Percentiles rank a stretch among this genome's conserved stretches.
These are phyloP conservation scores for Scyliorhinus canicula DNA, from an alignment of 2,797 vertebrate genomes.

Conservation along the genomic window DNA sequence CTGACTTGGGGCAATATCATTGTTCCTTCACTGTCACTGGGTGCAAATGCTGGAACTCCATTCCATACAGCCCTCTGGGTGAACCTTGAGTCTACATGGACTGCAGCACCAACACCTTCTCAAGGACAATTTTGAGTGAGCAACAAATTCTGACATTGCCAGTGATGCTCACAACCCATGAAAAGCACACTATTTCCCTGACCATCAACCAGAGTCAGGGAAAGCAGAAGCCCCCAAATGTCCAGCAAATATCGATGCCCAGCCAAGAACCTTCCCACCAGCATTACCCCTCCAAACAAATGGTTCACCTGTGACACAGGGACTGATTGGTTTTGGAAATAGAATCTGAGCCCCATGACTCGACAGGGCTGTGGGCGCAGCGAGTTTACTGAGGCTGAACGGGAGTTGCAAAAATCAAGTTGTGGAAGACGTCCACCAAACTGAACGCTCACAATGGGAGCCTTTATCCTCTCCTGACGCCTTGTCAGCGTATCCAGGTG, in stretches of 20 bases:
- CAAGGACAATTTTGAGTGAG: too few species aligned
- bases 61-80: too few species aligned
- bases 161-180: too few species aligned
- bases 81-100: too few species aligned
- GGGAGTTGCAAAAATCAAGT: neutral
- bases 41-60: too few species aligned
- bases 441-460: neutral
- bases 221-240: neutral
- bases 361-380: neutral
- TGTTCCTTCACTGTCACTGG: too few species aligned
- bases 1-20: too few species aligned
- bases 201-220: neutral
- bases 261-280: neutral
- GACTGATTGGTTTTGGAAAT: neutral
- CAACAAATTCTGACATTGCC: too few species aligned
- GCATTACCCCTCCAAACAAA: neutral
- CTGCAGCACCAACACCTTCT: too few species aligned
- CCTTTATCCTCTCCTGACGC: constrained; percentile 40
- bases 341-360: neutral
- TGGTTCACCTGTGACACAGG: neutral
- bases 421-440: neutral
- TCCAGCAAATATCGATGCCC: neutral
- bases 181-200: neutral
- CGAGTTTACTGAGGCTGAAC: neutral
- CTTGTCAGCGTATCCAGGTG: constrained; percentile 45